Conservation (phyloP, 92 coral and sea anemone genomes). For the Porites divaricata region DNA sequence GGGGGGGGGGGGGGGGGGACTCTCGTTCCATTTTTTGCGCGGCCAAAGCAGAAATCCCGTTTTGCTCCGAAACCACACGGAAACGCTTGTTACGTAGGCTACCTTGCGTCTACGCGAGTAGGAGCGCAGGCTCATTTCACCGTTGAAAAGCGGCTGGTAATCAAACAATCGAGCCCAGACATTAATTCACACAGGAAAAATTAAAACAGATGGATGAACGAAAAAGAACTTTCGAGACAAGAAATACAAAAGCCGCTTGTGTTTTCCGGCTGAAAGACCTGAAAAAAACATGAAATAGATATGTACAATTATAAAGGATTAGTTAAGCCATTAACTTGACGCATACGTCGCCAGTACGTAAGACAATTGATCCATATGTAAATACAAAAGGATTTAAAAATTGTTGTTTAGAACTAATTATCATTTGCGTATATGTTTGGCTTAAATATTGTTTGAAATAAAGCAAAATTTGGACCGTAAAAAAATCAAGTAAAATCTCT, state of each 20-base stretch:
- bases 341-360: conserved; percentile 6
- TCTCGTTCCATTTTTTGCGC: no score
- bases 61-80: no score
- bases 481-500: no score
- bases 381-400: conserved; percentile 11
- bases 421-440: not conserved
- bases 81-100: no score
- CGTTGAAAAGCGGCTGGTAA: no score
- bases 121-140: no score
- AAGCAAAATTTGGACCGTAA: not conserved
- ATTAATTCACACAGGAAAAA: no score
- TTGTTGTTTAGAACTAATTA: conserved; percentile 4
- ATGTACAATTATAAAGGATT: conserved; percentile 37
- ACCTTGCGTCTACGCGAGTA: no score
- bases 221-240: not conserved
- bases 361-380: conserved; percentile 14
- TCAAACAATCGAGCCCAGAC: no score
- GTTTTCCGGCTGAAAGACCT: not conserved
- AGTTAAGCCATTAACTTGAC: conserved; percentile 44
- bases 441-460: not conserved
- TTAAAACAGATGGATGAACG: not conserved
- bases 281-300: not conserved
- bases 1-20: no score
- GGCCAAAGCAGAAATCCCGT: no score
- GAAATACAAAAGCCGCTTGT: not conserved